These are phyloP conservation scores for Myzus persicae DNA, from an alignment of 1,140 invertebrate species.

Conservation along the genomic window DNA sequence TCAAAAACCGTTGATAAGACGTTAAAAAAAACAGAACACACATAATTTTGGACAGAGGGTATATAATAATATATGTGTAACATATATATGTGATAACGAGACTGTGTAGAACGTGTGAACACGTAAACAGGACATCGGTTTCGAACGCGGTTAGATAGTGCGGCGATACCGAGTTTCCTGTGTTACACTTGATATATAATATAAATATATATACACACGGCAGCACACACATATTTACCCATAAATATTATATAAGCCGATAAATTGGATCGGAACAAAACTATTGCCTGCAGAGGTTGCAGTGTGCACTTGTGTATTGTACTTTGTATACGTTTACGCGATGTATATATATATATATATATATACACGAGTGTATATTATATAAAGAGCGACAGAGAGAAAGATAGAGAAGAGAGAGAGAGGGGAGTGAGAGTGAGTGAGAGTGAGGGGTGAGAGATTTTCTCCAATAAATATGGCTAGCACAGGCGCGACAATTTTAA, in stretches of 20 bases:
- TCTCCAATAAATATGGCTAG: conserved; percentile 51
- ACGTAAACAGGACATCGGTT: conserved; percentile 56
- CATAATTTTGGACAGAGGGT: conserved; percentile 36
- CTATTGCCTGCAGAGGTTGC: conserved; percentile 3
- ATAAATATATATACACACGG: background rate
- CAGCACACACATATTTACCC: background rate
- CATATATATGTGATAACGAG: background rate
- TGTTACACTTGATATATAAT: background rate
- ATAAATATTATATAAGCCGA: conserved; percentile 9
- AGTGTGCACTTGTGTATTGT: background rate
- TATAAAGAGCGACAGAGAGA: background rate
- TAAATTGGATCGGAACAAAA: conserved; percentile 24
- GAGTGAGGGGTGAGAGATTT: background rate
- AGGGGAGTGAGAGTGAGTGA: background rate
- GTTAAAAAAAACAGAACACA: conserved; percentile 19
- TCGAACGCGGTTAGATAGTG: conserved; percentile 30
- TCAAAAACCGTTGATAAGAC: conserved; percentile 11
- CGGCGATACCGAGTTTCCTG: conserved; percentile 46
- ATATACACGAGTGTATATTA: background rate
- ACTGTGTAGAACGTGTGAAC: background rate
- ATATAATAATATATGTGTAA: background rate
- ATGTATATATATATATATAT: background rate
- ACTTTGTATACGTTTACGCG: background rate
- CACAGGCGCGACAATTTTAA: conserved; percentile 58
- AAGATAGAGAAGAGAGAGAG: too few relatives aligned